Conservation (phyloP, 2,113 vertebrate species). For the Ahaetulla prasina region DNA sequence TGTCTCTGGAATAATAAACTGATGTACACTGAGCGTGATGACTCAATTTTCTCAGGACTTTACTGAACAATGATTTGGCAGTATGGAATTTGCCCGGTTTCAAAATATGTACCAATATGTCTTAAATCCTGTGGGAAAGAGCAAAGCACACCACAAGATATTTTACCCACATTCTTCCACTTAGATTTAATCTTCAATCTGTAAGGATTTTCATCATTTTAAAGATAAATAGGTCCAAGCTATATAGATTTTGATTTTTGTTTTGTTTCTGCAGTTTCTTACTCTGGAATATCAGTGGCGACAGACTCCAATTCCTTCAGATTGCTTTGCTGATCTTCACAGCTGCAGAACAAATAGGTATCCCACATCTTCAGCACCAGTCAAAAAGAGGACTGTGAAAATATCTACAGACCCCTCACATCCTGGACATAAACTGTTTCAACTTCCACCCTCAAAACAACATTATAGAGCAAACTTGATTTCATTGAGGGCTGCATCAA, state of each 20-base stretch:
- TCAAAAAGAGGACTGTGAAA: too few species aligned
- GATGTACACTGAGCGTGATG: neutral
- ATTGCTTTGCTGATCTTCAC: neutral
- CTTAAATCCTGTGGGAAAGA: neutral
- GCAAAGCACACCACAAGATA: neutral
- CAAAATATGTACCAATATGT: neutral
- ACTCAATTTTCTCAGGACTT: neutral
- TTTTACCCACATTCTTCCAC: neutral
- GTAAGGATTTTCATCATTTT: neutral
- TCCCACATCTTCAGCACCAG: neutral
- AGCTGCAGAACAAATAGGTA: neutral
- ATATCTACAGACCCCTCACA: too few species aligned
- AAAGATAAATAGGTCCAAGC: neutral
- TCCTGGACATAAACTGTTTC: too few species aligned
- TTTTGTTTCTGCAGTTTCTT: neutral
- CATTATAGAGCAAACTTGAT: too few species aligned
- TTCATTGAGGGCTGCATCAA: too few species aligned
- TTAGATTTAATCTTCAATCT: neutral
- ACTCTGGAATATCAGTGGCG: neutral
- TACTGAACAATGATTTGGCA: neutral
- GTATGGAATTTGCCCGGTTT: neutral
- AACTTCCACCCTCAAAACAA: too few species aligned
- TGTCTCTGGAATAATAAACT: constrained; percentile 1
- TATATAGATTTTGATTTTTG: neutral
- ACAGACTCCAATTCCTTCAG: neutral